Evolutionary conservation across 23 tunicate species (phyloP).

Genomic region (Ciona savignyi): DNA sequence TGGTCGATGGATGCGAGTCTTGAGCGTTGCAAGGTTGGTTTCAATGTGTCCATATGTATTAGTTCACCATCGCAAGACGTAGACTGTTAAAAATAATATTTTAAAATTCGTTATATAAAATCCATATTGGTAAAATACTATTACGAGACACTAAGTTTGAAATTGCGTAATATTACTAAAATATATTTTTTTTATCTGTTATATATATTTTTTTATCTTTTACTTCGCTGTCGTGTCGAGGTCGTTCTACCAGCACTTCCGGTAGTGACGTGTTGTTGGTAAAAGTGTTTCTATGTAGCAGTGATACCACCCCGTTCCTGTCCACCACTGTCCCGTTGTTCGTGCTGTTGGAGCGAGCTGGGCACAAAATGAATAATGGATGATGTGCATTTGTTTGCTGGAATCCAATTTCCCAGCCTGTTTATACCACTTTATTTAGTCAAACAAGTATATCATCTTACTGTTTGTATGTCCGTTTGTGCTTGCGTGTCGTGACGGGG

Average conservation of each 20-base stretch:
- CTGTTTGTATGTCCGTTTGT: too few species aligned
- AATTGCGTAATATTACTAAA: too few species aligned
- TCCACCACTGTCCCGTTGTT: conserved; percentile 57
- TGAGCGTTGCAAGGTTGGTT: conserved; percentile 38
- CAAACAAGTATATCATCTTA: too few species aligned
- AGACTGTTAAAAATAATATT: too few species aligned
- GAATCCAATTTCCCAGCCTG: too few species aligned
- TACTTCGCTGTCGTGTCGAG: conserved; percentile 36
- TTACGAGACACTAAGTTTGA: too few species aligned
- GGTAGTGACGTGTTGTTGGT: conserved; percentile 24
- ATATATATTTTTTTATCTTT: not conserved
- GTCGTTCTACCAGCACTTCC: conserved; percentile 48
- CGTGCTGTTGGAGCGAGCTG: not conserved
- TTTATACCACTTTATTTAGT: too few species aligned
- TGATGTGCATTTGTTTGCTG: too few species aligned
- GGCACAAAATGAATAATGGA: not conserved
- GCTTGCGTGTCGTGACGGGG: too few species aligned
- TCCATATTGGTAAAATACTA: too few species aligned
- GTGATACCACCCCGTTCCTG: conserved; percentile 61
- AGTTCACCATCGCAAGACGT: conserved; percentile 29
- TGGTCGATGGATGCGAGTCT: conserved; percentile 61
- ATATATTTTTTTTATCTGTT: too few species aligned
- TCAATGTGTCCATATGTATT: conserved; percentile 40
- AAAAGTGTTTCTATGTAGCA: conserved; percentile 10
- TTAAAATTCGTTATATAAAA: too few species aligned